Evolutionary conservation across 2,113 vertebrate species (phyloP), one percentile per base, ranked within the genome.

Genomic region (Lasiurus cinereus): DNA sequence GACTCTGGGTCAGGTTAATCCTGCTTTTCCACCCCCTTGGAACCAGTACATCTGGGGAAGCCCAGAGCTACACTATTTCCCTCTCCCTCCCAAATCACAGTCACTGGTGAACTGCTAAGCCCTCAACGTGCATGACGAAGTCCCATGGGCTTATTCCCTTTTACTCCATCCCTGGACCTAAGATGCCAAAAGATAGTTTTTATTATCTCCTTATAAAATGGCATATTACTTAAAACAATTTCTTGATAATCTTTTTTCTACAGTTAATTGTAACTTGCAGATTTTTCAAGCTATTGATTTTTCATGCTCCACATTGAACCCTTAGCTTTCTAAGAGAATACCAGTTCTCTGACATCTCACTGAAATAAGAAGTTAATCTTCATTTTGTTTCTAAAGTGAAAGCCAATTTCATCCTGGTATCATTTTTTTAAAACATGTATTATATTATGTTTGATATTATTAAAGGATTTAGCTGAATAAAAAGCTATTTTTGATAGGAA

Each of bases 381-480:
- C 19, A n/a, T 56, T 82, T 59, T 43, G 19, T 86, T 83, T 83
- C 2, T 77, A 24, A 88, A 66, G 8, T 48, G 48, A 80, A 54
- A 72, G 31, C 7, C 70, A 56, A 36, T 77, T 66, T 78, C 31
- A 86, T 50, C 43, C 39, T 21, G 36, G 14, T 10, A 72, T 73
- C 22, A 59, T 89, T 14, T 66, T 64, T 66, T 66, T 29, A 24
- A 72, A 64, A 50, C 48, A 3, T 46, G 5, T 31, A 29, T 74
- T 82, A 79, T 86, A 36, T 70, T 15, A 76, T 69, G n/a, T 43
- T 15, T 87, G 10, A 52, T 36, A 69, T 39, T 46, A 83, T 31
- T 18, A 90, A 87, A 74, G 59, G 21, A 77, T 8, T 66, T 48
- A 79, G 21, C 27, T 29, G 16, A 73, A 66, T 91, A 73, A 86